Conservation (phyloP, 92 coral and sea anemone species). For the Phenganax stokvisi region DNA sequence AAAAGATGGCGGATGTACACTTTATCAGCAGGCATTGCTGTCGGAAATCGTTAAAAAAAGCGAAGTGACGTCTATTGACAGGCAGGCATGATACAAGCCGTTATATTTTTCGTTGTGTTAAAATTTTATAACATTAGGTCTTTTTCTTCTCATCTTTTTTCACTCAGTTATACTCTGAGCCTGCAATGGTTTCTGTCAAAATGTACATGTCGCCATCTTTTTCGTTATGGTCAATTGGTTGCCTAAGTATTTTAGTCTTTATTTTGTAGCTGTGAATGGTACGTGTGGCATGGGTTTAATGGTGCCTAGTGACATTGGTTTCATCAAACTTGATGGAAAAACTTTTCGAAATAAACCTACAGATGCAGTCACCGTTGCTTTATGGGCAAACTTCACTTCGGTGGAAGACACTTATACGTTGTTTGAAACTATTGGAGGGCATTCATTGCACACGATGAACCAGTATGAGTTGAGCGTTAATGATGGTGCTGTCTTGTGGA, state of each 20-base stretch:
- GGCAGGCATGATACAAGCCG: too few species aligned
- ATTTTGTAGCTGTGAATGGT: slow-evolving; percentile 61
- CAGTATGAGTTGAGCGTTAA: slow-evolving; percentile 68
- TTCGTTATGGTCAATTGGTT: too few species aligned
- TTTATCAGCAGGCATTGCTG: too few species aligned
- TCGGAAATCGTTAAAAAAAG: too few species aligned
- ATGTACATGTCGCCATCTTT: too few species aligned
- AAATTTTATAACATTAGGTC: too few species aligned
- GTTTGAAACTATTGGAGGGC: slow-evolving; percentile 92
- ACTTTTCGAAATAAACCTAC: slow-evolving; percentile 94
- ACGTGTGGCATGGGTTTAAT: slow-evolving; percentile 80
- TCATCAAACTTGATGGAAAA: slow-evolving; percentile 76
- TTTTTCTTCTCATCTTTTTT: too few species aligned
- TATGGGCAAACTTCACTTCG: slow-evolving; percentile 78
- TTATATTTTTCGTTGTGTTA: too few species aligned
- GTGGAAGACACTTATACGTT: slow-evolving; percentile 71
- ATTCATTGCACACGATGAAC: slow-evolving; percentile 85
- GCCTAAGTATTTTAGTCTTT: neutral
- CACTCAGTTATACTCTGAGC: too few species aligned
- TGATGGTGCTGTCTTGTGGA: slow-evolving; percentile 79
- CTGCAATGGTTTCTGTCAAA: too few species aligned
- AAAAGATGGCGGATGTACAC: too few species aligned
- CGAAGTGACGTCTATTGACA: too few species aligned
- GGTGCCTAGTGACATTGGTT: slow-evolving; percentile 76
- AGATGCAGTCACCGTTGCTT: slow-evolving; percentile 78